Evolutionary conservation across 2,113 vertebrate species (phyloP), one percentile per base, ranked within the genome.

Genomic region (Lathamus discolor): DNA sequence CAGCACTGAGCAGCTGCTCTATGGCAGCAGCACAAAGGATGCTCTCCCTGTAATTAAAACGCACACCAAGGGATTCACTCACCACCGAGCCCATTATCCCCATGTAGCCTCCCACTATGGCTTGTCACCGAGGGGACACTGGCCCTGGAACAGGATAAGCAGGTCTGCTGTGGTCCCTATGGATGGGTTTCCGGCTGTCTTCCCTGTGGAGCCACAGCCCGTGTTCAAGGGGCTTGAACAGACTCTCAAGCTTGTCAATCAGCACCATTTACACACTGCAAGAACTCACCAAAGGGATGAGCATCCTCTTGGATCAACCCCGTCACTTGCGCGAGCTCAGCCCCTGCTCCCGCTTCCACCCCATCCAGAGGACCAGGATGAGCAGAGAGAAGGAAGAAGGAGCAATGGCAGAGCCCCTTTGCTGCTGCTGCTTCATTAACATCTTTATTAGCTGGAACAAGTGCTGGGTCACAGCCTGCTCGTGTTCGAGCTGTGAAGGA

Each of bases 381-480:
- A 11, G 66, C 33, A 17, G 68, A 41, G 55, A 8, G 59, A n/a
- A 57, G 89, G 77, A 46, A 35, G 5, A 17, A 43, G 75, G 43
- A 91, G 74, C 9, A 9, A 52, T 12, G 59, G 86, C 61, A 69
- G 92, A 82, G 77, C 70, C 44, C 63, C 25, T 4, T 14, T 5
- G 55, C 79, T 16, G 67, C 78, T 39, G 62, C 68, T 11, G 57
- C 16, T 55, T 94, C 93, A 82, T 96, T 87, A 83, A 41, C 78
- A 51, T 76, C 29, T 90, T 83, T 24, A 94, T 96, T 69, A 85
- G 90, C 78, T 20, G 18, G 44, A 66, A 79, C 83, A 37, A 87
- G 84, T 8, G 90, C 89, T 13, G 33, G 93, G 91, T 94, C 95
- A 74, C 66, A 62, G 78, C 70, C 91, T 9, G 39, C 91, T 82